These are phyloP conservation scores for Drosophila histrio DNA, from an alignment of 2,888 invertebrate species.

Conservation along the genomic window DNA sequence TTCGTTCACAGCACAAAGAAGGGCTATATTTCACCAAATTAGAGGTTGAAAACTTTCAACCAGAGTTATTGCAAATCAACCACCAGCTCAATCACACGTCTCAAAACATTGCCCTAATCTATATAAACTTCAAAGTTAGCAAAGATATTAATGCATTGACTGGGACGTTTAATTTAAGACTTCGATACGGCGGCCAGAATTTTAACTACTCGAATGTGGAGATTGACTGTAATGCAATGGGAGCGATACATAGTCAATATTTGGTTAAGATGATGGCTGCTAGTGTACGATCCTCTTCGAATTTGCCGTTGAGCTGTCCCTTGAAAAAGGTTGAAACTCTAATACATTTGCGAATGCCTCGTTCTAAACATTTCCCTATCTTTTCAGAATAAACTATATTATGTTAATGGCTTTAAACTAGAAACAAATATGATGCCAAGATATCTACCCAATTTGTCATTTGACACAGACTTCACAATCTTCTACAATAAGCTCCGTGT, in stretches of 20 bases:
- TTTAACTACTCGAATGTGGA: not conserved
- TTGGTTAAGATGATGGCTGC: not conserved
- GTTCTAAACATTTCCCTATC: not conserved
- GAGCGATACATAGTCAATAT: not conserved
- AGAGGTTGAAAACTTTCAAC: not conserved
- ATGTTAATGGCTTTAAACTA: not conserved
- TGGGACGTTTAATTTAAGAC: not conserved
- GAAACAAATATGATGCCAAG: not conserved
- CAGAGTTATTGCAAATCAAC: not conserved
- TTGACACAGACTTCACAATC: not conserved
- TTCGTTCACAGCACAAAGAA: not conserved
- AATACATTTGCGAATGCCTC: too few relatives aligned
- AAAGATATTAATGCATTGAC: not conserved
- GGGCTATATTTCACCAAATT: not conserved
- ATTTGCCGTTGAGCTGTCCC: slow-evolving; percentile 3
- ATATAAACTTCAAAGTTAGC: not conserved
- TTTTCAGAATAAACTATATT: not conserved
- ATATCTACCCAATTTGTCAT: not conserved
- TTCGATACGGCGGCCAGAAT: not conserved
- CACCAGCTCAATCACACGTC: not conserved
- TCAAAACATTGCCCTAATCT: not conserved
- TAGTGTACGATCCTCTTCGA: not conserved
- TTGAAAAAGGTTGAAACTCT: not conserved
- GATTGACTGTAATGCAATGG: not conserved
- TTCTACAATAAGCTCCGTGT: not conserved